These are phyloP conservation scores for Dendroctonus valens DNA, from an alignment of 1,140 invertebrate species.

Conservation along the genomic window DNA sequence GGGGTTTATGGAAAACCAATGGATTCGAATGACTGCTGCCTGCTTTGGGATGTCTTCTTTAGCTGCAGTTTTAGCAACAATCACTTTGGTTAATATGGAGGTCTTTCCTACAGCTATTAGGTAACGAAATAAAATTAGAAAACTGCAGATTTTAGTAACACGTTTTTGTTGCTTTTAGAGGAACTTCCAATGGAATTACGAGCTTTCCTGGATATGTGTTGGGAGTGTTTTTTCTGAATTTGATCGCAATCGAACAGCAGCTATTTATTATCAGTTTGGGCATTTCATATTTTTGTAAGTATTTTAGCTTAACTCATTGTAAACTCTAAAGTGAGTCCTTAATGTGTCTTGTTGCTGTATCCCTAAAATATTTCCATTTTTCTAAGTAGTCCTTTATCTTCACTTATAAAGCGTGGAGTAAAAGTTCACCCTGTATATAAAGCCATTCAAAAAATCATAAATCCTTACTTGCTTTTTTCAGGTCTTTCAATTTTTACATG, in stretches of 20 bases:
- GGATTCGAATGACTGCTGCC: conserved; percentile 5
- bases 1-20: conserved; percentile 10
- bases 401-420: too few species aligned
- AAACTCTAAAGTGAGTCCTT: too few species aligned
- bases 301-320: too few species aligned
- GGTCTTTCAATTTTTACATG: conserved; percentile 7
- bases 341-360: too few species aligned
- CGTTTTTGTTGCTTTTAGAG: conserved; percentile 5
- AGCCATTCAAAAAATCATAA: too few species aligned
- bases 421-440: too few species aligned
- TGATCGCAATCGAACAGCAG: background rate
- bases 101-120: conserved; percentile 25
- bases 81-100: conserved; percentile 27
- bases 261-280: conserved; percentile 3
- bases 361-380: too few species aligned
- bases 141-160: background rate
- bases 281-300: conserved; percentile 23
- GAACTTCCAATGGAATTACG: conserved; percentile 17
- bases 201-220: conserved; percentile 18
- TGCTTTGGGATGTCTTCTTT: conserved; percentile 10
- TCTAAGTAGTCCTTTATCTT: too few species aligned
- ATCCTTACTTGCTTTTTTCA: conserved; percentile 5
- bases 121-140: conserved; percentile 7
- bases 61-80: background rate
- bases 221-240: conserved; percentile 17